Conservation (phyloP, 2,888 invertebrate genomes). For the Gymnosoma rotundatum region DNA sequence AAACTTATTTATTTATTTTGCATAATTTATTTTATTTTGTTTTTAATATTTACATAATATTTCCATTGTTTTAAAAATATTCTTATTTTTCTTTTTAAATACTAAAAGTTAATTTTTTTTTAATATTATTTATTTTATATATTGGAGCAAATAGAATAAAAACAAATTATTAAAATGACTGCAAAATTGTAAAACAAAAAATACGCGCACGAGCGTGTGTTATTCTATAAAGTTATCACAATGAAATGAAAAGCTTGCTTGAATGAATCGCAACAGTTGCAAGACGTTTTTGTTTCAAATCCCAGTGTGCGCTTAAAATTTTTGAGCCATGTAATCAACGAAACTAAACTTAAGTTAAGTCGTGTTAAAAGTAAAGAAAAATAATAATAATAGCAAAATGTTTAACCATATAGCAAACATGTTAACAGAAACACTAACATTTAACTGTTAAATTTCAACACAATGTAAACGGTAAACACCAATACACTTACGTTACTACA, state of each 20-base stretch:
- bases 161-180: conserved; percentile 4
- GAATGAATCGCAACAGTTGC: conserved; percentile 80
- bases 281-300: conserved; percentile 80
- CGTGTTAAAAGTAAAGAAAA: conserved; percentile 54
- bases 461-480: conserved; percentile 21
- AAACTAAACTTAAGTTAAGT: conserved; percentile 65
- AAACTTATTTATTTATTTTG: not conserved
- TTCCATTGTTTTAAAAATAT: not conserved
- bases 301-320: conserved; percentile 74
- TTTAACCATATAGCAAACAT: conserved; percentile 19
- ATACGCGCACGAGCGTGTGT: conserved; percentile 77
- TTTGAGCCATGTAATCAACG: conserved; percentile 66
- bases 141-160: not conserved
- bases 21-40: conserved; percentile 5
- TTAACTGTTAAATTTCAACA: conserved; percentile 30
- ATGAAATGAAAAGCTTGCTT: conserved; percentile 82
- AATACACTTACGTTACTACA: not conserved
- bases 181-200: conserved; percentile 28
- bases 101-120: not conserved
- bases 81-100: not conserved
- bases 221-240: conserved; percentile 80
- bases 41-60: conserved; percentile 30
- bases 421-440: conserved; percentile 44
- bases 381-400: not conserved
- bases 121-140: conserved; percentile 23